Evolutionary conservation across 2,888 invertebrate genomes (phyloP).

Genomic region (Oligia latruncula): DNA sequence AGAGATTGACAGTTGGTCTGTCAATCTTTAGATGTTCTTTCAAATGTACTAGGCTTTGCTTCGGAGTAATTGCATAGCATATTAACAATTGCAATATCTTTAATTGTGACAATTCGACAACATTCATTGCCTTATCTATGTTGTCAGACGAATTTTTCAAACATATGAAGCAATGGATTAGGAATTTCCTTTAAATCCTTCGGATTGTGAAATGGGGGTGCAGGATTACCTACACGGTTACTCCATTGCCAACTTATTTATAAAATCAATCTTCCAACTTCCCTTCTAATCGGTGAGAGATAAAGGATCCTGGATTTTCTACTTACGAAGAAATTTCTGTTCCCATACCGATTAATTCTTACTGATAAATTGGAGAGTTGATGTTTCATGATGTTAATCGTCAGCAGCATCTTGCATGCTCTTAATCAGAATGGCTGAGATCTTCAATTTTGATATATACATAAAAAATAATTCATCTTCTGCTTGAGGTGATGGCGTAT

Average conservation of each 20-base stretch:
- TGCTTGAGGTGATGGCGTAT: neutral
- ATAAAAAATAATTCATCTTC: neutral
- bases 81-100: neutral
- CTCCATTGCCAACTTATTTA: neutral
- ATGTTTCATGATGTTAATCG: constrained; percentile 15
- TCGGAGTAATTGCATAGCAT: neutral
- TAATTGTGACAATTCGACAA: neutral
- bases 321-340: neutral
- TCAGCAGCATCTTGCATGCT: constrained; percentile 8
- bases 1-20: too few relatives aligned
- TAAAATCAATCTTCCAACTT: neutral
- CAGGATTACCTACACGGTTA: neutral
- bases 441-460: constrained; percentile 4
- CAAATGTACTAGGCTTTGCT: neutral
- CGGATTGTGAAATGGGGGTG: neutral
- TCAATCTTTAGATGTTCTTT: neutral
- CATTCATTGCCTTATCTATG: neutral
- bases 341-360: constrained; percentile 10
- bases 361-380: constrained; percentile 22
- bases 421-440: constrained; percentile 2
- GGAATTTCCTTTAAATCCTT: neutral
- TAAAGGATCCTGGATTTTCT: neutral
- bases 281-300: neutral
- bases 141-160: neutral
- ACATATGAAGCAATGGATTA: neutral